These are phyloP conservation scores for Rhinatrema bivittatum DNA, from an alignment of 2,797 vertebrate species.

Conservation along the genomic window DNA sequence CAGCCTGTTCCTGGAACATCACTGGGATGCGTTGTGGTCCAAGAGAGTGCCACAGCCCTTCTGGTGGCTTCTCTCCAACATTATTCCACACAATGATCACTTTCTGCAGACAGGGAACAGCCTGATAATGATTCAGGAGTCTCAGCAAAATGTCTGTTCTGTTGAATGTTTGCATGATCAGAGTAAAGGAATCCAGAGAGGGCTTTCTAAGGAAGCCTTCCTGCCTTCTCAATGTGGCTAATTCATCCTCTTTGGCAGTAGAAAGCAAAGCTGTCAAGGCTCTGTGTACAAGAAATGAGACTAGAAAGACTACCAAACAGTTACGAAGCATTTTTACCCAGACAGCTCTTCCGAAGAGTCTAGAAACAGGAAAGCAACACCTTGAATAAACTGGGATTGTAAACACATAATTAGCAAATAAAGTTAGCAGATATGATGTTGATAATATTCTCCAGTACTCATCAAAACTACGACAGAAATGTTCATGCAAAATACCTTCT, in stretches of 20 bases:
- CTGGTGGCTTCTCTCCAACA: slow-evolving; percentile 67
- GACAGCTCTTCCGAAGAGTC: slow-evolving; percentile 58
- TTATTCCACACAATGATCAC: slow-evolving; percentile 93
- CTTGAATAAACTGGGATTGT: no score
- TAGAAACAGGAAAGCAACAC: slow-evolving; percentile 50
- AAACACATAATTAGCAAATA: no score
- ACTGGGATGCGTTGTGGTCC: slow-evolving; percentile 85
- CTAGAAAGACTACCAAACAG: slow-evolving; percentile 48
- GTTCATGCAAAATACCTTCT: no score
- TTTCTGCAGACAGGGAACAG: slow-evolving; percentile 71
- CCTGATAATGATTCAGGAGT: slow-evolving; percentile 91
- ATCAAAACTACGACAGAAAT: no score
- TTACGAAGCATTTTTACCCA: slow-evolving; percentile 51
- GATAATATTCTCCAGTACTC: no score
- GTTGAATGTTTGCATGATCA: slow-evolving; percentile 90
- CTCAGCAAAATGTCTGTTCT: slow-evolving; percentile 84
- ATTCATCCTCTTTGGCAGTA: slow-evolving; percentile 54
- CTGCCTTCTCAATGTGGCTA: slow-evolving; percentile 45
- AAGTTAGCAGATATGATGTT: no score
- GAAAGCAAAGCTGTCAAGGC: slow-evolving; percentile 63
- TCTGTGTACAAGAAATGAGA: slow-evolving; percentile 59
- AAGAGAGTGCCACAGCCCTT: slow-evolving; percentile 73
- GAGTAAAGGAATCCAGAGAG: slow-evolving; percentile 65
- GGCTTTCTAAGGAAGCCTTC: slow-evolving; percentile 35
- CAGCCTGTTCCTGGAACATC: slow-evolving; percentile 75